Evolutionary conservation across 2,113 vertebrate genomes (phyloP).

Genomic region (Cynoglossus semilaevis): DNA sequence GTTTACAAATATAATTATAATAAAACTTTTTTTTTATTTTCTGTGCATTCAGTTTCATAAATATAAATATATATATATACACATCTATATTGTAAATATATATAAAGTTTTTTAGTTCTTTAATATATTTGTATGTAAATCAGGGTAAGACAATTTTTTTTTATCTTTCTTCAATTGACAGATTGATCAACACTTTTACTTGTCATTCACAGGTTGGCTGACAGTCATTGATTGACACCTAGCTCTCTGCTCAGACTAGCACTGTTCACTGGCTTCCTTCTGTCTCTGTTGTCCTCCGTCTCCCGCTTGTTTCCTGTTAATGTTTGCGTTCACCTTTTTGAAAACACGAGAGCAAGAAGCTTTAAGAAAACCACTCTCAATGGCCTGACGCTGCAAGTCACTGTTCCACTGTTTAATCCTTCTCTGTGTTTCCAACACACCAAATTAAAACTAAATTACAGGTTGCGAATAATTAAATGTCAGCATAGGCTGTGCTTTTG

Average conservation of each 20-base stretch:
- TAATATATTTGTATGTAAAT: too few species aligned
- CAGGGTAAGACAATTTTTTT: too few species aligned
- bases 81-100: too few species aligned
- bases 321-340: background rate
- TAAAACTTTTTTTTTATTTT: too few species aligned
- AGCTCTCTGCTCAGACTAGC: background rate
- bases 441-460: conserved; percentile 27
- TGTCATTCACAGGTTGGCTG: background rate
- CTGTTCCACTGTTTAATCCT: background rate
- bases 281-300: background rate
- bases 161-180: too few species aligned
- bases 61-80: too few species aligned
- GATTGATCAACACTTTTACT: conserved; percentile 1
- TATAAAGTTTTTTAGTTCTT: too few species aligned
- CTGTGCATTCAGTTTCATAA: too few species aligned
- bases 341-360: background rate
- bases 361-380: background rate
- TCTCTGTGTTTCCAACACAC: background rate
- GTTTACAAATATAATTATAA: too few species aligned
- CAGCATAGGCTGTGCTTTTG: background rate
- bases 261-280: background rate
- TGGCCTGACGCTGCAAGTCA: conserved; percentile 6
- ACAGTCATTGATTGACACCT: conserved; percentile 1
- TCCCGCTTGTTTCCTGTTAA: background rate
- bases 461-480: conserved; percentile 31